These are phyloP conservation scores for Sebastes iracundus DNA, from an alignment of 2,797 vertebrate genomes.

Conservation along the genomic window DNA sequence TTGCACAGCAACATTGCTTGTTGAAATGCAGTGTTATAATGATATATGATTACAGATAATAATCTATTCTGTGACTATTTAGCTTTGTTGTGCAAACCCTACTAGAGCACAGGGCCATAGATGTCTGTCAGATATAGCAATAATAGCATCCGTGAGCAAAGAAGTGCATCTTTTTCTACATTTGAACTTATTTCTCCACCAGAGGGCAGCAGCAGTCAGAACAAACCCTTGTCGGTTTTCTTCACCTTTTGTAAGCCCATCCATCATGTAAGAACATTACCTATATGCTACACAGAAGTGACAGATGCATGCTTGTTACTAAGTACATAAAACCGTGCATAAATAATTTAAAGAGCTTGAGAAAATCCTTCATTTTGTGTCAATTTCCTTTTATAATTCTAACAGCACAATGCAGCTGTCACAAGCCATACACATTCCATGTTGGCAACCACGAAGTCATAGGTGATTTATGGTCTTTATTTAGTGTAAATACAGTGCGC, in stretches of 20 bases:
- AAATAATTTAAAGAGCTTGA: not conserved
- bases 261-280: not conserved
- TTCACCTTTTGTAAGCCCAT: not conserved
- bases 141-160: not conserved
- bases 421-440: not conserved
- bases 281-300: not conserved
- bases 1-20: not conserved
- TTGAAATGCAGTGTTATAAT: not conserved
- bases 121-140: not conserved
- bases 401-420: not conserved
- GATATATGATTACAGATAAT: conserved; percentile 1
- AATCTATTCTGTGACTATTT: not conserved
- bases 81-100: not conserved
- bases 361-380: not conserved
- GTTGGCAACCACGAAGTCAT: not conserved
- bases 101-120: not conserved
- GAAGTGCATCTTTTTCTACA: not conserved
- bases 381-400: not conserved
- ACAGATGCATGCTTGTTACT: not conserved
- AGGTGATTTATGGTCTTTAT: not conserved
- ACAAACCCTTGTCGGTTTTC: conserved; percentile 20
- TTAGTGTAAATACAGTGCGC: conserved; percentile 22
- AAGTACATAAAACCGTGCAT: not conserved
- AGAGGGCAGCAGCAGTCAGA: conserved; percentile 76
- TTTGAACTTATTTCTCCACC: conserved; percentile 46